phyloP scores from a whole-genome alignment of 2,113 vertebrate species.

The Nibea albiflora region DNA sequence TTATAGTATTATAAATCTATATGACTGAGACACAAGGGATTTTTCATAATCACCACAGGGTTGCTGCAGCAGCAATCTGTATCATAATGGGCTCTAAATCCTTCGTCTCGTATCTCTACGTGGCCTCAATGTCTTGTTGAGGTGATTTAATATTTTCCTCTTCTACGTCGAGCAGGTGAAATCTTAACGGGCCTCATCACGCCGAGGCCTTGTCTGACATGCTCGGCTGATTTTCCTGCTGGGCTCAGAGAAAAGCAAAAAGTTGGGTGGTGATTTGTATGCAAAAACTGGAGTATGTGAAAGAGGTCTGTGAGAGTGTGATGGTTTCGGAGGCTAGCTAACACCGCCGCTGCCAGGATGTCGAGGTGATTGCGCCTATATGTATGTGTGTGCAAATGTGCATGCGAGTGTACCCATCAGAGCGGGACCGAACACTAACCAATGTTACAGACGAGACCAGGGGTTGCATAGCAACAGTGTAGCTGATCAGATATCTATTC shows the following conservation, averaged over 20 bases:
- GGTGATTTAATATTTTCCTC: constrained; percentile 21
- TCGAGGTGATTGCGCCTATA: constrained; percentile 21
- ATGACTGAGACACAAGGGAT: neutral
- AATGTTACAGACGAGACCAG: constrained; percentile 70
- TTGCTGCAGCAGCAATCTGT: constrained; percentile 1
- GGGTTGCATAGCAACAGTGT: constrained; percentile 87
- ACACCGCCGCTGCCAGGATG: constrained; percentile 18
- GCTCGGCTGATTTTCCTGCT: constrained; percentile 34
- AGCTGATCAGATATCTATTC: constrained; percentile 81
- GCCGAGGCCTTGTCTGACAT: constrained; percentile 32
- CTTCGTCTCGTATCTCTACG: constrained; percentile 20
- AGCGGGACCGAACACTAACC: constrained; percentile 68
- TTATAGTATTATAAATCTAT: neutral
- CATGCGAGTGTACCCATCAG: constrained; percentile 56
- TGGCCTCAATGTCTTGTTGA: constrained; percentile 17
- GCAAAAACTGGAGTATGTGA: constrained; percentile 26
- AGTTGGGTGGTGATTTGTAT: constrained; percentile 35
- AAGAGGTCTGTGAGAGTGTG: constrained; percentile 21
- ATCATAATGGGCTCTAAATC: neutral
- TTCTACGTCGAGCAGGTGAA: constrained; percentile 25
- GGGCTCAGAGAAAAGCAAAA: constrained; percentile 1
- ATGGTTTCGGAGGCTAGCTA: constrained; percentile 38
- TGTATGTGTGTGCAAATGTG: constrained; percentile 41
- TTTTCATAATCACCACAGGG: neutral
- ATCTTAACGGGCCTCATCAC: constrained; percentile 33